These are phyloP conservation scores for Condylostylus longicornis DNA, from an alignment of 1,140 invertebrate species.

Conservation along the genomic window DNA sequence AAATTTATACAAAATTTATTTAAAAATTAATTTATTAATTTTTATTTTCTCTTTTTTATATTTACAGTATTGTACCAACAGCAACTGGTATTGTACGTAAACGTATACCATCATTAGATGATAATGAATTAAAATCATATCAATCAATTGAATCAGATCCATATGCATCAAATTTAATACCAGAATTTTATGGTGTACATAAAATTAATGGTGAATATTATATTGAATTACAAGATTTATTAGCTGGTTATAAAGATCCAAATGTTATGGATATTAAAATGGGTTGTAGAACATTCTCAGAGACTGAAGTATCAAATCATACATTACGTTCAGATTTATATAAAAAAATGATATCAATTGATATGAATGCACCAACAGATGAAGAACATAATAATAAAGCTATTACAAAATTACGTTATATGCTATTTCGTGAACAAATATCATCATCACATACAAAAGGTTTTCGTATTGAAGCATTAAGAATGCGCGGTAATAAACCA, in stretches of 20 bases:
- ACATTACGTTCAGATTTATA: conserved; percentile 64
- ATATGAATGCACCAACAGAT: conserved; percentile 66
- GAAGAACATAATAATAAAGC: conserved; percentile 63
- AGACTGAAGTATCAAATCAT: conserved; percentile 80
- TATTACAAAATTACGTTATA: conserved; percentile 86
- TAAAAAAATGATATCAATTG: conserved; percentile 87
- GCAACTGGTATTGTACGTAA: conserved; percentile 91
- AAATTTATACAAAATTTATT: too few species aligned
- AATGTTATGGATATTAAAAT: conserved; percentile 89
- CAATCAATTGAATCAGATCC: conserved; percentile 62
- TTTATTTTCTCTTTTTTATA: conserved; percentile 5
- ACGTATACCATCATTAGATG: conserved; percentile 56
- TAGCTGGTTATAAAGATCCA: conserved; percentile 71
- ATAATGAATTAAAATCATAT: conserved; percentile 67
- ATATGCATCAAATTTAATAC: conserved; percentile 59
- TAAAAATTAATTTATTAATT: conserved; percentile 4
- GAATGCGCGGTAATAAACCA: conserved; percentile 56
- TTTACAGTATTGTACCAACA: conserved; percentile 69
- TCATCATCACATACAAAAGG: conserved; percentile 85
- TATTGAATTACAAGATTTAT: conserved; percentile 77
- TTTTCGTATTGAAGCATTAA: conserved; percentile 92
- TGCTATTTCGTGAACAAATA: conserved; percentile 86
- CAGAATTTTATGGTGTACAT: conserved; percentile 73
- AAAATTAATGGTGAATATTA: conserved; percentile 74
- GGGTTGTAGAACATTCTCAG: conserved; percentile 82